Base-by-base conservation (phyloP, 2,113 vertebrate species). In the Girardinichthys multiradiatus region DNA sequence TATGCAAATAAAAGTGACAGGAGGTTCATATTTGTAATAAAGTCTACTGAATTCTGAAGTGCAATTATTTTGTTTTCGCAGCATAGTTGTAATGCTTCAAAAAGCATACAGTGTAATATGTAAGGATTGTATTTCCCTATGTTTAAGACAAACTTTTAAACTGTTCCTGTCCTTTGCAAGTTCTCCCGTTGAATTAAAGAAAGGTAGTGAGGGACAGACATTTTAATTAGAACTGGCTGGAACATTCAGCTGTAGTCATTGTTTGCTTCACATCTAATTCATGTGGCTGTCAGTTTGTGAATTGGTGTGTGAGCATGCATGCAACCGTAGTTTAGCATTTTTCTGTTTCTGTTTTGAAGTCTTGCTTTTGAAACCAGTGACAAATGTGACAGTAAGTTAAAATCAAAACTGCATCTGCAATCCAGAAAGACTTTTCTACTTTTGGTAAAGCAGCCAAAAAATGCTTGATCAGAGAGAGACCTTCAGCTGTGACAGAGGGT, bases 321-420 rank as follows among this genome's bases (percentile, higher is more conserved):
- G 21, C 7, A 3, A 14, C 12, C 12, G 11, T 26, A 24, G 42
- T 45, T 19, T 19, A 19, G 19, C 1, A 19, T 5, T 13, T 9
- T 57, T 39, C 17, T 28, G 31, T 63, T 30, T 77, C 10, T 3
- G 17, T 30, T 81, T 68, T 58, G 48, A 48, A 74, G 60, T 83
- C 68, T 24, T 1, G 54, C 63, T 76, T 51, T 24, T 71, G 64
- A 68, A 77, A 75, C 61, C 24, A 37, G 64, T 76, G 42, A 80
- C 21, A 76, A 88, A 81, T 69, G 60, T 80, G 79, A 75, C 57
- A 71, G 76, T 54, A 76, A 85, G 79, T 72, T 81, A 68, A 89
- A 89, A 87, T 77, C 58, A 84, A 89, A 79, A 45, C 51, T 74
- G 68, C 39, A 37, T 59, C 24, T 39, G 28, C 69, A 64, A 65